phyloP scores from a whole-genome alignment of 1,140 invertebrate genomes.

The Episyrphus balteatus region DNA sequence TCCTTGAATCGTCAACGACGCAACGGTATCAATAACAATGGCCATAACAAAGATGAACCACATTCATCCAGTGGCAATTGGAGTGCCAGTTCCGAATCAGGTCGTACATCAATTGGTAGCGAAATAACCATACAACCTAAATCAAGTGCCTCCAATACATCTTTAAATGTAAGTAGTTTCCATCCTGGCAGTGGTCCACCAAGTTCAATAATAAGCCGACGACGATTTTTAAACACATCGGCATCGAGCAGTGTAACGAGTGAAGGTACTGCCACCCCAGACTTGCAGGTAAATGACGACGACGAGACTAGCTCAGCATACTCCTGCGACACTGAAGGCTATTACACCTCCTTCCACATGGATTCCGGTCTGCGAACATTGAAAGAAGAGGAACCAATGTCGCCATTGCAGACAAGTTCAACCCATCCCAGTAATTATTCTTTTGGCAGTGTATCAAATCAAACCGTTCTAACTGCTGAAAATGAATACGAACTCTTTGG shows the following conservation, averaged over 20 bases:
- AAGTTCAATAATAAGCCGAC: constrained; percentile 54
- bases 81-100: constrained; percentile 83
- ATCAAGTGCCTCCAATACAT: constrained; percentile 55
- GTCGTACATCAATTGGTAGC: constrained; percentile 68
- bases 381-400: constrained; percentile 65
- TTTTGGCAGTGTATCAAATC: constrained; percentile 40
- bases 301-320: constrained; percentile 89
- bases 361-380: constrained; percentile 84
- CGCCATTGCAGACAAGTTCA: constrained; percentile 50
- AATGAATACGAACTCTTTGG: constrained; percentile 84
- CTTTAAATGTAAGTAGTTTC: constrained; percentile 46
- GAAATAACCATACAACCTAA: constrained; percentile 68
- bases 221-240: constrained; percentile 57
- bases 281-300: constrained; percentile 62
- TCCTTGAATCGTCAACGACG: constrained; percentile 45
- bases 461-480: constrained; percentile 54
- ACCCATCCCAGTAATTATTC: constrained; percentile 46
- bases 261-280: constrained; percentile 74
- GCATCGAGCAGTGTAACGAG: constrained; percentile 72
- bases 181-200: constrained; percentile 50
- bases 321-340: constrained; percentile 92
- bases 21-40: constrained; percentile 37
- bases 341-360: constrained; percentile 94
- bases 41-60: constrained; percentile 51
- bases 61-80: constrained; percentile 88